These are phyloP conservation scores for Strigamia crassipes DNA, from an alignment of 2,888 invertebrate species.

Conservation along the genomic window DNA sequence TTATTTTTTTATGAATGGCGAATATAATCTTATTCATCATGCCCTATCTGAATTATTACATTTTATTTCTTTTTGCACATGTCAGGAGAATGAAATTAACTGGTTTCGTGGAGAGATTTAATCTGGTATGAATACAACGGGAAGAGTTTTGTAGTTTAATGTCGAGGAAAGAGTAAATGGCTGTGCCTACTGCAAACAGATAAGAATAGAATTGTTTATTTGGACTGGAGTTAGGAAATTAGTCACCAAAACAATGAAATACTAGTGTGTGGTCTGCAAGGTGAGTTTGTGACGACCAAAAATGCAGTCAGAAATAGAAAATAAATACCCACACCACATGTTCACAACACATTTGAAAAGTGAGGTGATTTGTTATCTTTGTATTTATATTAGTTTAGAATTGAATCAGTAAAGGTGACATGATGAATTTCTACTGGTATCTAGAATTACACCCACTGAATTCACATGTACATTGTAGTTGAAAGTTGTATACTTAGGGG, in stretches of 20 bases:
- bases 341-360: constrained; percentile 5
- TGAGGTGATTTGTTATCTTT: neutral
- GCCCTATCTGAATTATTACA: neutral
- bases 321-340: neutral
- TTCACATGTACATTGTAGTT: neutral
- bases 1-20: neutral
- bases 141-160: neutral
- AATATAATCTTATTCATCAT: too few relatives aligned
- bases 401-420: neutral
- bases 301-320: neutral
- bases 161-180: constrained; percentile 22
- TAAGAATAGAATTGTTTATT: constrained; percentile 8
- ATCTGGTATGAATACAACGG: neutral
- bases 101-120: constrained; percentile 6
- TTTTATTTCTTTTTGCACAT: neutral
- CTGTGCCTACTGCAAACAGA: neutral
- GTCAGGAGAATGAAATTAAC: neutral
- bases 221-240: neutral
- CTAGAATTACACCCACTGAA: neutral
- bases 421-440: neutral
- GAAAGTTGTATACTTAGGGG: neutral
- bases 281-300: neutral
- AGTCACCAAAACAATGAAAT: constrained; percentile 12
- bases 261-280: constrained; percentile 4
- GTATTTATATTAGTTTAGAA: neutral